Percentiles rank a stretch among this genome's conserved stretches.
Conservation (phyloP, 1,140 invertebrate genomes). For the Dendrolimus punctatus region DNA sequence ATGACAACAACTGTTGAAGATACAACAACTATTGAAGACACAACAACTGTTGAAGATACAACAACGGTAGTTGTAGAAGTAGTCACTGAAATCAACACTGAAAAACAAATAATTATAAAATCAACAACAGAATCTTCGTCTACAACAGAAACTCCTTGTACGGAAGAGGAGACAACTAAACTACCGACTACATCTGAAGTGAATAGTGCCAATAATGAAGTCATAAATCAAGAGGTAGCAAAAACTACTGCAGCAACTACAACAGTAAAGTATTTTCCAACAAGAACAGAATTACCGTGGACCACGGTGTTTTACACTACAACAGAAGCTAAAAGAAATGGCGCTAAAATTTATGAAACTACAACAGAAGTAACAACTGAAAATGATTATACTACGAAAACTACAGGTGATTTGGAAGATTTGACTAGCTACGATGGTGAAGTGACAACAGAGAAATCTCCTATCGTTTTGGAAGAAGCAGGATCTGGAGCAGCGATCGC, state of each 20-base stretch:
- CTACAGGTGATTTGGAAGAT: slow-evolving; percentile 39
- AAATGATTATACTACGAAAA: slow-evolving; percentile 24
- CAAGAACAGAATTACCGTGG: neutral
- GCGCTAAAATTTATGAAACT: slow-evolving; percentile 7
- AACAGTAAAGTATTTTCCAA: neutral
- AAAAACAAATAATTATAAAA: slow-evolving; percentile 17
- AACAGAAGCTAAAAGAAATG: slow-evolving; percentile 9
- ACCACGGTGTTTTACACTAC: slow-evolving; percentile 6
- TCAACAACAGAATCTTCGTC: slow-evolving; percentile 11
- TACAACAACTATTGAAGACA: too few species aligned
- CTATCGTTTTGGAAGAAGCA: slow-evolving; percentile 36
- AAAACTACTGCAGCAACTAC: slow-evolving; percentile 11
- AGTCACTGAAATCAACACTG: slow-evolving; percentile 44
- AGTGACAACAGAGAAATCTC: slow-evolving; percentile 51
- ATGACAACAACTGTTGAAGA: slow-evolving; percentile 1
- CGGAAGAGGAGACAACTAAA: slow-evolving; percentile 8
- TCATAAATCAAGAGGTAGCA: slow-evolving; percentile 22
- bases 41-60: slow-evolving; percentile 22
- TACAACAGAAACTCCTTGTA: slow-evolving; percentile 16
- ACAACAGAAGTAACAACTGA: slow-evolving; percentile 16
- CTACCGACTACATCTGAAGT: slow-evolving; percentile 36
- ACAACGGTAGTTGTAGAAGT: slow-evolving; percentile 37
- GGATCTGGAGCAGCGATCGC: slow-evolving; percentile 53
- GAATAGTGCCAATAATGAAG: slow-evolving; percentile 49
- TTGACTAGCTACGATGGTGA: slow-evolving; percentile 38